These are phyloP conservation scores for Brachynemurus nebulosus DNA, from an alignment of 2,888 invertebrate genomes.

Conservation along the genomic window DNA sequence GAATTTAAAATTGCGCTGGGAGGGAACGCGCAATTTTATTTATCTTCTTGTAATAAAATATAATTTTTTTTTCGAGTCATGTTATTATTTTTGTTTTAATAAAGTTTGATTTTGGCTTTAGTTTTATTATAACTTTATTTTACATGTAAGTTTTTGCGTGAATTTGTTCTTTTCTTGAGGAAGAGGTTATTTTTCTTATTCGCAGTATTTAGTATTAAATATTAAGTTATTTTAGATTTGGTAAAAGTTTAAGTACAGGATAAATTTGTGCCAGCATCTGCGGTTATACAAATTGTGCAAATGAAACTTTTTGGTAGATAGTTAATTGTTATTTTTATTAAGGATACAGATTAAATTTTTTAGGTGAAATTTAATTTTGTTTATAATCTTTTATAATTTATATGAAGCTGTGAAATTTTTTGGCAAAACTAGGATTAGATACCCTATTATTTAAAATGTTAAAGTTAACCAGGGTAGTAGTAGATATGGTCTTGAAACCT, in stretches of 20 bases:
- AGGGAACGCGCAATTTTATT: too few relatives aligned
- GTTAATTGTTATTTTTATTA: constrained; percentile 27
- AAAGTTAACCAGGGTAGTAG: constrained; percentile 39
- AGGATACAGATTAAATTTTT: constrained; percentile 35
- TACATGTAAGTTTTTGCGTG: constrained; percentile 40
- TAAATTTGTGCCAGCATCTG: constrained; percentile 56
- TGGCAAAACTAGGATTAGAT: constrained; percentile 51
- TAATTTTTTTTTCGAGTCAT: too few relatives aligned
- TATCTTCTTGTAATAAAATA: too few relatives aligned
- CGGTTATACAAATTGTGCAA: constrained; percentile 49
- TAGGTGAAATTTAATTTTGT: constrained; percentile 43
- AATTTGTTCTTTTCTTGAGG: constrained; percentile 32
- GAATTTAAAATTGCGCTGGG: too few relatives aligned
- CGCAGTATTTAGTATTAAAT: constrained; percentile 39
- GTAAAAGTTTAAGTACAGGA: constrained; percentile 42
- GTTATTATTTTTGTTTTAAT: constrained; percentile 32
- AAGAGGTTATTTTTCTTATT: constrained; percentile 26
- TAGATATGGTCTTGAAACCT: constrained; percentile 47
- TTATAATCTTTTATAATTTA: constrained; percentile 28
- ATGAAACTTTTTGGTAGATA: constrained; percentile 38
- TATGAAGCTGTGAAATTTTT: constrained; percentile 32
- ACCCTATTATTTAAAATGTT: constrained; percentile 45
- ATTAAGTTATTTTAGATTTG: constrained; percentile 47
- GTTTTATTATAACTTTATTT: constrained; percentile 38
- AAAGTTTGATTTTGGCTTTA: constrained; percentile 37